Conservation (phyloP, 2,113 vertebrate genomes). For the Paramisgurnus dabryanus region DNA sequence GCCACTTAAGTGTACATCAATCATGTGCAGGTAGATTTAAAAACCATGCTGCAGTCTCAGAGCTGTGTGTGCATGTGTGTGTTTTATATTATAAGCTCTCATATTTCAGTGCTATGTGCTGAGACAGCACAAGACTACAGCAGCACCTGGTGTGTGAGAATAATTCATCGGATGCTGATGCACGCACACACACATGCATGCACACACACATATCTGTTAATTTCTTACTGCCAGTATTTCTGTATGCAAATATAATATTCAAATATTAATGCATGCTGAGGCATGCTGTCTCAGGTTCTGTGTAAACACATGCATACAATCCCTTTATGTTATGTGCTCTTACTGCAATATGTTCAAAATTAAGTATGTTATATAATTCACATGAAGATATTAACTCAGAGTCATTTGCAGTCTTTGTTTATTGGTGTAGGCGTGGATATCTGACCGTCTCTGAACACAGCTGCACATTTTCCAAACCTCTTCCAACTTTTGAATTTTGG, state of each 20-base stretch:
- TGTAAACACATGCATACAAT: not conserved
- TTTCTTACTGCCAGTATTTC: constrained; percentile 41
- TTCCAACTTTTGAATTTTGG: constrained; percentile 28
- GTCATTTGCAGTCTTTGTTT: not conserved
- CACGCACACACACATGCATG: constrained; percentile 46
- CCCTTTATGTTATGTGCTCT: too few relatives aligned
- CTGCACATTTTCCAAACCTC: constrained; percentile 32
- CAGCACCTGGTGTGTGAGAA: constrained; percentile 75
- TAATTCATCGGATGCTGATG: constrained; percentile 73
- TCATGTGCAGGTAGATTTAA: constrained; percentile 17
- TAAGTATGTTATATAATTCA: not conserved
- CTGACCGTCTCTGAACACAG: constrained; percentile 21
- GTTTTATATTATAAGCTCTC: constrained; percentile 61
- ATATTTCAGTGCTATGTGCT: constrained; percentile 71
- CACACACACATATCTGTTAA: constrained; percentile 33
- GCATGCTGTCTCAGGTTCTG: not conserved
- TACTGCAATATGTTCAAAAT: too few relatives aligned
- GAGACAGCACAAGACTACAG: constrained; percentile 70
- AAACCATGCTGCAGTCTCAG: not conserved
- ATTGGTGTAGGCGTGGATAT: constrained; percentile 10
- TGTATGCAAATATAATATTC: constrained; percentile 39
- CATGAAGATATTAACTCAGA: not conserved
- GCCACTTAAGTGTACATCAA: not conserved
- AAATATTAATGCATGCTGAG: constrained; percentile 7
- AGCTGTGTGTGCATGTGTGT: constrained; percentile 30